Evolutionary conservation across 2,113 vertebrate genomes (phyloP).

Genomic region (Alligator mississippiensis): DNA sequence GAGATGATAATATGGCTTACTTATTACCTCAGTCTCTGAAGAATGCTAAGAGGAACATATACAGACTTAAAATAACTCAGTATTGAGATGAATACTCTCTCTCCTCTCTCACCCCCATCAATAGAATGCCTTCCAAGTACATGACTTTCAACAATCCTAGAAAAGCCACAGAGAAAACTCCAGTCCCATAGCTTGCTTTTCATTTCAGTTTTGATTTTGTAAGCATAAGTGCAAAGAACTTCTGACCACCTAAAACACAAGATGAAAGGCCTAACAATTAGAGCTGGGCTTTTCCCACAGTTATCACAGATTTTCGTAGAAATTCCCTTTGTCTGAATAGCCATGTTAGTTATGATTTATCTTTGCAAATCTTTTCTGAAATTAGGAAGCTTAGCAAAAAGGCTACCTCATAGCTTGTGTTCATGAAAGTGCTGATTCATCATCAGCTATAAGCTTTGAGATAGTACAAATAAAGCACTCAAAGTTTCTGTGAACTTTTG

Average conservation of each 20-base stretch:
- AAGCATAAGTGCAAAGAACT: background rate
- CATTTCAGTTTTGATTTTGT: background rate
- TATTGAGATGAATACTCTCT: background rate
- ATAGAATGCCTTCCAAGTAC: background rate
- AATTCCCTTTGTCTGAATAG: background rate
- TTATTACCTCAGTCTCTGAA: background rate
- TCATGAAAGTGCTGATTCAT: background rate
- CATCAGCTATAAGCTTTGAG: background rate
- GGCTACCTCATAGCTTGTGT: background rate
- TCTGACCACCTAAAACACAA: background rate
- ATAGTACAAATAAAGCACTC: background rate
- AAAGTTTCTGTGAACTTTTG: background rate
- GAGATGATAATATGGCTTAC: background rate
- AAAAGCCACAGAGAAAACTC: background rate
- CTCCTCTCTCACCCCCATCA: background rate
- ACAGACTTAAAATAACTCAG: background rate
- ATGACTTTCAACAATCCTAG: background rate
- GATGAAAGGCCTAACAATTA: background rate
- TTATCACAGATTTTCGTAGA: background rate
- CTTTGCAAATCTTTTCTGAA: background rate
- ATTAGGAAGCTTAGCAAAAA: background rate
- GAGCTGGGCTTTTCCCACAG: background rate
- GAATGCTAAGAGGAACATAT: background rate
- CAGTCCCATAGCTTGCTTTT: background rate
- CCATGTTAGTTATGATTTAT: background rate